Percentiles rank a stretch among this genome's conserved stretches.
Conservation (phyloP, 2,113 vertebrate species). For the Gnathonemus longibarbis region DNA sequence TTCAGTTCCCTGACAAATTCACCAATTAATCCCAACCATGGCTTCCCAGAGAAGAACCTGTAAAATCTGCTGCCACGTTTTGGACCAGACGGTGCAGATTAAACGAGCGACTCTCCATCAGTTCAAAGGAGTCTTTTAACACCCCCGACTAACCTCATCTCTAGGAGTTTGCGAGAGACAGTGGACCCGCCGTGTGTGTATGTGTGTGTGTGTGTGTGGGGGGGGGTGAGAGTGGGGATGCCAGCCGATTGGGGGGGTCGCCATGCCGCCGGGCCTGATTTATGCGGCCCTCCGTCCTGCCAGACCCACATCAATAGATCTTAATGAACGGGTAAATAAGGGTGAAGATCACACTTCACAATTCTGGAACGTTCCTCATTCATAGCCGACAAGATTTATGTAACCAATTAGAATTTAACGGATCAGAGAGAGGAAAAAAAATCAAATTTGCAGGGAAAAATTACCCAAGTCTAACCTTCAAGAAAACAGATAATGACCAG, state of each 20-base stretch:
- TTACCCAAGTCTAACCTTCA: conserved; percentile 86
- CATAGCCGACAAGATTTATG: conserved; percentile 99
- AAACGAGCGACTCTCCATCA: not conserved
- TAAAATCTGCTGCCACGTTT: not conserved
- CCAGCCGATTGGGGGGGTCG: conserved; percentile 98
- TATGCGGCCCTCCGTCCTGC: conserved; percentile 98
- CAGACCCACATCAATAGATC: conserved; percentile 96
- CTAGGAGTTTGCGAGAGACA: not conserved
- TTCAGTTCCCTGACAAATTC: not conserved
- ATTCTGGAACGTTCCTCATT: conserved; percentile 99
- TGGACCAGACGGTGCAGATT: not conserved
- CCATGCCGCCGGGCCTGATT: conserved; percentile 94
- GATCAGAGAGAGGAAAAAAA: conserved; percentile 90
- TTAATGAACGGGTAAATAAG: conserved; percentile 99
- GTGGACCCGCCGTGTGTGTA: not conserved
- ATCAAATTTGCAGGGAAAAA: conserved; percentile 93
- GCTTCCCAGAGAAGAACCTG: not conserved
- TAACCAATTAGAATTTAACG: conserved; percentile 99
- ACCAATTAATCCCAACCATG: not conserved
- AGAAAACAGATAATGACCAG: conserved; percentile 87
- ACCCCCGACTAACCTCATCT: not conserved
- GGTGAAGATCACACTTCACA: conserved; percentile 99
- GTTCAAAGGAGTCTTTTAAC: not conserved
- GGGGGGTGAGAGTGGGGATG: conserved; percentile 87
- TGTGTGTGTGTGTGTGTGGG: not conserved